phyloP scores from a whole-genome alignment of 2,888 invertebrate species.

The Elegia similella region DNA sequence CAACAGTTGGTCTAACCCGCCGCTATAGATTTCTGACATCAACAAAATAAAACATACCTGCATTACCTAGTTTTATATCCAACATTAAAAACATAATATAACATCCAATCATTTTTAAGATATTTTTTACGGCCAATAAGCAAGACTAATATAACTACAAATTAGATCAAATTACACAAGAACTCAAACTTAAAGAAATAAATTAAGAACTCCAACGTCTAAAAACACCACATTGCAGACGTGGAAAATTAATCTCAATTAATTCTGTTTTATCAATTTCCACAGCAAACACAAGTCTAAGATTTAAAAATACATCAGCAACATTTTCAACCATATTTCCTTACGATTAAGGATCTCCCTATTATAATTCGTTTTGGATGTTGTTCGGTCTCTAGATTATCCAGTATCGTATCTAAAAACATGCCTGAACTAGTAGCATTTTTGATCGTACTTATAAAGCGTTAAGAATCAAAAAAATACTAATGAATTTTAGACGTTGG shows the following conservation, averaged over 20 bases:
- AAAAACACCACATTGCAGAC: conserved; percentile 13
- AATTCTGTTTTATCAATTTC: conserved; percentile 18
- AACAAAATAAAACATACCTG: no score
- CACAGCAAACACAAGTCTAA: conserved; percentile 11
- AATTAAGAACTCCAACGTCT: neutral
- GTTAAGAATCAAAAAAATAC: neutral
- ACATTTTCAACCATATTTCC: neutral
- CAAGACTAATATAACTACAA: no score
- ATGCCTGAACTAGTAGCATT: neutral
- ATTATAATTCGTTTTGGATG: no score
- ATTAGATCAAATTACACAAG: neutral
- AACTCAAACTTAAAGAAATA: neutral
- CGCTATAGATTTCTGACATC: no score
- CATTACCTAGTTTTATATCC: no score
- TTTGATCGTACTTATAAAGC: neutral
- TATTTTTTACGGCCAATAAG: no score
- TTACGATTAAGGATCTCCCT: no score
- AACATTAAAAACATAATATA: no score
- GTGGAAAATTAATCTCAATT: conserved; percentile 15
- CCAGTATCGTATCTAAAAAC: neutral
- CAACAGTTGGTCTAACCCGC: no score
- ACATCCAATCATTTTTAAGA: no score
- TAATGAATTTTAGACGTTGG: neutral
- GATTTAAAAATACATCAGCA: neutral
- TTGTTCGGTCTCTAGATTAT: no score